phyloP scores from a whole-genome alignment of 2,797 vertebrate species.

The Acipenser ruthenus region DNA sequence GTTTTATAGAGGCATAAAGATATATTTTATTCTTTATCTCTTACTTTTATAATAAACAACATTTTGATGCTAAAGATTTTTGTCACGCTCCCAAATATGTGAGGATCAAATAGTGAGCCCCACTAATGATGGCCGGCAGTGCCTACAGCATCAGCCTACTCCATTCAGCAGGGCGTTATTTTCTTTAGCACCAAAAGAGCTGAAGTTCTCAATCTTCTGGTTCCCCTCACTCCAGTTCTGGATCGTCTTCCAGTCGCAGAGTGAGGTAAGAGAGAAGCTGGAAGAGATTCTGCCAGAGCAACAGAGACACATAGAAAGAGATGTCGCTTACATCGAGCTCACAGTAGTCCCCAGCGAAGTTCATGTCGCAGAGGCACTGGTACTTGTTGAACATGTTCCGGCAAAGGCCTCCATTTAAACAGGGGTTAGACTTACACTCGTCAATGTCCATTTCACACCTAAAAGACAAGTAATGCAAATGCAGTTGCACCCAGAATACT shows the following conservation, averaged over 20 bases:
- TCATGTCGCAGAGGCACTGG: slow-evolving; percentile 71
- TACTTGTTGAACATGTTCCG: slow-evolving; percentile 73
- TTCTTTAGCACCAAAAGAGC: no score
- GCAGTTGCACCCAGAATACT: no score
- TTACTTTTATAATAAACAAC: no score
- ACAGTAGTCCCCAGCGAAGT: slow-evolving; percentile 71
- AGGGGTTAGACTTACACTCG: slow-evolving; percentile 78
- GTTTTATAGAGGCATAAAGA: no score
- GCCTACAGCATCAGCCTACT: no score
- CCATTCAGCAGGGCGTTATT: no score
- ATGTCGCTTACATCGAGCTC: slow-evolving; percentile 88
- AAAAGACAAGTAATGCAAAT: background rate
- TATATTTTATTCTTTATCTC: no score
- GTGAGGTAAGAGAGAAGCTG: slow-evolving; percentile 85
- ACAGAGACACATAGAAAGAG: slow-evolving; percentile 78
- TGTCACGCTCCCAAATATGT: no score
- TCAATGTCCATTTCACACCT: slow-evolving; percentile 84
- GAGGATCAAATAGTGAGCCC: no score
- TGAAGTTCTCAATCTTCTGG: slow-evolving; percentile 46
- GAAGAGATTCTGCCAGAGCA: slow-evolving; percentile 89
- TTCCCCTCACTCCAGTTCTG: slow-evolving; percentile 78
- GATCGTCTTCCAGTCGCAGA: slow-evolving; percentile 78
- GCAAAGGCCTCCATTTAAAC: slow-evolving; percentile 78
- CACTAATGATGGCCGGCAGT: no score
- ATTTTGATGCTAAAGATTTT: no score